phyloP scores from a whole-genome alignment of 2,888 invertebrate species.

The Dilophus febrilis region DNA sequence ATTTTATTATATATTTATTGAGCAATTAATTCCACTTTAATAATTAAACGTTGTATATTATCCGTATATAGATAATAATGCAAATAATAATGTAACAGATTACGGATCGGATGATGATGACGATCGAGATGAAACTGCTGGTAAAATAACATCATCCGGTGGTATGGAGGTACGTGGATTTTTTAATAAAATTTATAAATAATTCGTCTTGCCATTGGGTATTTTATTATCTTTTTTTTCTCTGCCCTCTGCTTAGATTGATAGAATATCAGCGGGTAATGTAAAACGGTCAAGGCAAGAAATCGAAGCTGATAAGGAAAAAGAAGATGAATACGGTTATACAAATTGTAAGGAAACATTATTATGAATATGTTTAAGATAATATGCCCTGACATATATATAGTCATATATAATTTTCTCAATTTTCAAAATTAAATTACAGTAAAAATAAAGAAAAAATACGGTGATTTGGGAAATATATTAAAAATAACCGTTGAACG shows the following conservation, averaged over 20 bases:
- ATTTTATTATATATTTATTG: no score
- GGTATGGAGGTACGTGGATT: conserved; percentile 49
- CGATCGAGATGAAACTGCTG: conserved; percentile 40
- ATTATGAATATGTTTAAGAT: conserved; percentile 1
- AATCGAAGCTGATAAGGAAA: conserved; percentile 62
- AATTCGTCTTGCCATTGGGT: no score
- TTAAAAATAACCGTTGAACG: conserved; percentile 45
- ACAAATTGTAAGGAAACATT: conserved; percentile 59
- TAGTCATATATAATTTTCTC: no score
- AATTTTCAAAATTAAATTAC: conserved; percentile 12
- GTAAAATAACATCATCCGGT: conserved; percentile 57
- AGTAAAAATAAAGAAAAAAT: conserved; percentile 90
- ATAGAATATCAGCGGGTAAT: conserved; percentile 75
- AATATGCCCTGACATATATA: neutral
- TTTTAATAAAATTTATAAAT: neutral
- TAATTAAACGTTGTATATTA: no score
- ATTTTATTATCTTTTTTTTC: no score
- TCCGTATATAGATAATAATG: no score
- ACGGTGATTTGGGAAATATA: conserved; percentile 64
- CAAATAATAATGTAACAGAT: neutral
- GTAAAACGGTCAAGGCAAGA: conserved; percentile 61
- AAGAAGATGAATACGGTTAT: conserved; percentile 85
- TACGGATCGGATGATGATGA: conserved; percentile 5
- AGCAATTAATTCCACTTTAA: no score
- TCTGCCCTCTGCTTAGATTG: conserved; percentile 56